Percentiles rank a stretch among this genome's conserved stretches.
Evolutionary conservation across 2,113 vertebrate genomes (phyloP).

Genomic region (Suncus etruscus): DNA sequence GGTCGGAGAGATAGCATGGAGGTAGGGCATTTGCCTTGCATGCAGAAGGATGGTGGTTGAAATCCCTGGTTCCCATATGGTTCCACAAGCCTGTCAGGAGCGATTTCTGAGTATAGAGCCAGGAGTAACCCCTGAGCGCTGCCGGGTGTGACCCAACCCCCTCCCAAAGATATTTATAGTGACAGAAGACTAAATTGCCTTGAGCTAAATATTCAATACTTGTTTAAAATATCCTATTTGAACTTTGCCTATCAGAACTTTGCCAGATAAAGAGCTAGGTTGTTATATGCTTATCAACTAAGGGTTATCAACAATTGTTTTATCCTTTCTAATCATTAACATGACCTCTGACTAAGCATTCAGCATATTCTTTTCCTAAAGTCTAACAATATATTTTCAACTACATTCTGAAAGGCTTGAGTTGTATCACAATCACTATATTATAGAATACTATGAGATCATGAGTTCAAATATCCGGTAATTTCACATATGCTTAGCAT

Average conservation of each 20-base stretch:
- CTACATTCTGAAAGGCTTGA: neutral
- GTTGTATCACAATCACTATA: neutral
- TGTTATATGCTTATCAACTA: neutral
- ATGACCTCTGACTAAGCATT: neutral
- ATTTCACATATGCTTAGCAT: too few relatives aligned
- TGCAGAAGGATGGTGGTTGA: too few relatives aligned
- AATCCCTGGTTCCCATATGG: too few relatives aligned
- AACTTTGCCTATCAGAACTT: neutral
- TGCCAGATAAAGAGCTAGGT: neutral
- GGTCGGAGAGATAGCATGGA: too few relatives aligned
- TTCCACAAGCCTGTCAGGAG: too few relatives aligned
- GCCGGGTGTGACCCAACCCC: too few relatives aligned
- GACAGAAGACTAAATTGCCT: neutral
- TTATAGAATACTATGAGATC: neutral
- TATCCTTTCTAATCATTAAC: neutral
- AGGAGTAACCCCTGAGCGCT: too few relatives aligned
- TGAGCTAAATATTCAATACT: neutral
- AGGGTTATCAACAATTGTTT: conserved; percentile 20
- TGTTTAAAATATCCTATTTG: neutral
- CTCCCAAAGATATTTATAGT: too few relatives aligned
- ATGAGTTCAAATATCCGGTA: too few relatives aligned
- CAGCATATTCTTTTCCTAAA: neutral
- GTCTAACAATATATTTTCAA: neutral
- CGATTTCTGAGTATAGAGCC: too few relatives aligned
- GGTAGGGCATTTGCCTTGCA: too few relatives aligned